phyloP scores from a whole-genome alignment of 2,113 vertebrate genomes.

The Carassius auratus region DNA sequence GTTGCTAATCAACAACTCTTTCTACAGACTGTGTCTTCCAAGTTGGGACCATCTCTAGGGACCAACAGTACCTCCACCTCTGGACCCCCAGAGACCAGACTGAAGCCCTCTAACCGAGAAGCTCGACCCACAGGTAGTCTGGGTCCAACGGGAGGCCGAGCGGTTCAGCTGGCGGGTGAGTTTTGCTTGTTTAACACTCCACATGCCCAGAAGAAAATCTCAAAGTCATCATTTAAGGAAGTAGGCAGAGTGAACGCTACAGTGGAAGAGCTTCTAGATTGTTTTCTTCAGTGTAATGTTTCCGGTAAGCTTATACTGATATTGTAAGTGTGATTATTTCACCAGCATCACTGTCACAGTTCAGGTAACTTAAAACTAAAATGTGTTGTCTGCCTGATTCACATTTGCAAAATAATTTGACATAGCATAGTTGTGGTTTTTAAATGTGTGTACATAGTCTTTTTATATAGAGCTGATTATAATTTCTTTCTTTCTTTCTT shows the following conservation, averaged over 20 bases:
- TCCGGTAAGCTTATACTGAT: neutral
- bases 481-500: neutral
- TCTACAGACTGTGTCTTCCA: constrained; percentile 74
- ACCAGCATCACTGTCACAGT: neutral
- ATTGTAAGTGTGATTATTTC: neutral
- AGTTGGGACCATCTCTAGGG: constrained; percentile 64
- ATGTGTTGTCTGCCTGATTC: neutral
- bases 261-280: neutral
- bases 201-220: neutral
- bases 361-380: neutral
- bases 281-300: neutral
- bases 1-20: constrained; percentile 73
- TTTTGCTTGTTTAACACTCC: constrained; percentile 26
- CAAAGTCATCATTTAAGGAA: neutral
- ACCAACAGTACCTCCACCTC: constrained; percentile 37
- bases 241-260: neutral
- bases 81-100: constrained; percentile 46
- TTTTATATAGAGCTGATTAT: neutral
- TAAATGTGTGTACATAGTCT: neutral
- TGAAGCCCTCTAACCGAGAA: constrained; percentile 48
- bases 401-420: neutral
- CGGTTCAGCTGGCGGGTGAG: constrained; percentile 62
- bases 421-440: neutral
- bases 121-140: constrained; percentile 44
- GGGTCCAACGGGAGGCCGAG: constrained; percentile 55